phyloP scores from a whole-genome alignment of 2,888 invertebrate species.

The Liodrosophila aerea region DNA sequence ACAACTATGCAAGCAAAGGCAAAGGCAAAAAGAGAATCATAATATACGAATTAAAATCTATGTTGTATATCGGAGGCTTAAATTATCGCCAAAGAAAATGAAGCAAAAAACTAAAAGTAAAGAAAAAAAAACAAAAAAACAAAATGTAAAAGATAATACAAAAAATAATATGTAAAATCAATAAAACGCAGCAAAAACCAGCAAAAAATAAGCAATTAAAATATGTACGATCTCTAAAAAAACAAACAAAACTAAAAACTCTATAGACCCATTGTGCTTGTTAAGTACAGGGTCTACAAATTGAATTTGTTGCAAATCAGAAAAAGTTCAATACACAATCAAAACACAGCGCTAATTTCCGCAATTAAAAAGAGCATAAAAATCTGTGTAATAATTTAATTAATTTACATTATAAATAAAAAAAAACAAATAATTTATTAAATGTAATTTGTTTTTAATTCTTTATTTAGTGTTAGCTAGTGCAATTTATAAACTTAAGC shows the following conservation, averaged over 20 bases:
- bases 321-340: neutral
- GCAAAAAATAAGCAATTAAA: conserved; percentile 39
- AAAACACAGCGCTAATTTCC: no score
- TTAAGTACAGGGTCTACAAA: conserved; percentile 1
- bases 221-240: conserved; percentile 65
- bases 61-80: conserved; percentile 82
- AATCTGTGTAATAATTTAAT: conserved; percentile 32
- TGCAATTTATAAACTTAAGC: conserved; percentile 79
- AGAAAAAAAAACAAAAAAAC: conserved; percentile 39
- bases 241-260: conserved; percentile 30
- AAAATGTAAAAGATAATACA: conserved; percentile 38
- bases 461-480: conserved; percentile 82
- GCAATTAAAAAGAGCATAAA: conserved; percentile 33
- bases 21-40: no score
- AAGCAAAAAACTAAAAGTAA: conserved; percentile 60
- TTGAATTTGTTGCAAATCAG: conserved; percentile 39
- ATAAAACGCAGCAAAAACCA: conserved; percentile 38
- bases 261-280: no score
- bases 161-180: conserved; percentile 31
- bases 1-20: no score
- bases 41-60: conserved; percentile 54
- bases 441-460: conserved; percentile 76
- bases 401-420: conserved; percentile 36
- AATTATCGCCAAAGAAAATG: conserved; percentile 81
- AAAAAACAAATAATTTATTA: conserved; percentile 62